Percentiles rank a stretch among this genome's conserved stretches.
Conservation (phyloP, 2,888 invertebrate species). For the Seira ritae region DNA sequence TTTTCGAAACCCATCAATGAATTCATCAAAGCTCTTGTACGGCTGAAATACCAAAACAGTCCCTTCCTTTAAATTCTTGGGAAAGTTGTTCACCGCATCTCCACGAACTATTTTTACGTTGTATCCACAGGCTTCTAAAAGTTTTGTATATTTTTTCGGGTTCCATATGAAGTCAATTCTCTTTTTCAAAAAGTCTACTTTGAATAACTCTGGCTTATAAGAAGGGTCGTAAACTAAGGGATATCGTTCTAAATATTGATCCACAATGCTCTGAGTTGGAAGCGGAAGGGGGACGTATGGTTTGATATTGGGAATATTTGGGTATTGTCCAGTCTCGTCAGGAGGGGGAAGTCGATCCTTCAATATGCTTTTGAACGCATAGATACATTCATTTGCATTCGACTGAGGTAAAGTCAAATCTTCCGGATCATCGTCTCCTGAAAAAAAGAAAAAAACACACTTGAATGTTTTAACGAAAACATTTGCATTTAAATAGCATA, state of each 20-base stretch:
- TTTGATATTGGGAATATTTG: constrained; percentile 34
- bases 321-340: background rate
- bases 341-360: background rate
- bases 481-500: constrained; percentile 10
- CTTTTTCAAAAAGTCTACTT: constrained; percentile 44
- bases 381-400: too few relatives aligned
- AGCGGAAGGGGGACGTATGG: constrained; percentile 38
- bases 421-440: constrained; percentile 5
- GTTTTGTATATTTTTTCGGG: constrained; percentile 66
- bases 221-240: constrained; percentile 48
- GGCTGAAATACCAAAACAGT: constrained; percentile 63
- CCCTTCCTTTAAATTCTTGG: background rate
- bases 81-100: constrained; percentile 48
- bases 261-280: constrained; percentile 54
- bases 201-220: constrained; percentile 34
- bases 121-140: constrained; percentile 58
- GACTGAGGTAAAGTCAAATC: too few relatives aligned
- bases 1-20: constrained; percentile 22
- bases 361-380: too few relatives aligned
- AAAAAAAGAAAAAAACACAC: background rate
- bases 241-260: constrained; percentile 42
- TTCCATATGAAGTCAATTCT: constrained; percentile 69
- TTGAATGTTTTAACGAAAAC: background rate
- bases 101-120: constrained; percentile 64
- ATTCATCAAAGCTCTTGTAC: constrained; percentile 60